These are phyloP conservation scores for Tribolium castaneum DNA, from an alignment of 1,140 invertebrate genomes.

Conservation along the genomic window DNA sequence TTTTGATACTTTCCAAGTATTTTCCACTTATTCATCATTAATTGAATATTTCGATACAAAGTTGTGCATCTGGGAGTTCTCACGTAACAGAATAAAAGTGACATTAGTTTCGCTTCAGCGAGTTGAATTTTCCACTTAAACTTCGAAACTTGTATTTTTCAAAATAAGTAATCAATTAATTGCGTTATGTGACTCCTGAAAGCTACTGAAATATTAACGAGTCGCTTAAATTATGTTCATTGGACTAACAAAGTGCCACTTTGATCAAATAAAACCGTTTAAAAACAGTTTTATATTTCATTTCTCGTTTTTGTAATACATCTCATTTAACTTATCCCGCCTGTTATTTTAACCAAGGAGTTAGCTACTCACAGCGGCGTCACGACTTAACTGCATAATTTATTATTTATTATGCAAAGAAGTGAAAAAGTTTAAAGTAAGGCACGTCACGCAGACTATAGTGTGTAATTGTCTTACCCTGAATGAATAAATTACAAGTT, in stretches of 20 bases:
- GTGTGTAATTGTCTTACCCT: slow-evolving; percentile 7
- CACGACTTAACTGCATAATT: slow-evolving; percentile 16
- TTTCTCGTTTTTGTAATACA: not conserved
- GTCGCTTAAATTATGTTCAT: not conserved
- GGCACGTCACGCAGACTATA: slow-evolving; percentile 19
- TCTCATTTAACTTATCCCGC: not conserved
- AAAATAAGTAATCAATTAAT: not conserved
- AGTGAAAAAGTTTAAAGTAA: not conserved
- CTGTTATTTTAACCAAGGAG: not conserved
- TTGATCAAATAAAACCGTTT: slow-evolving; percentile 10
- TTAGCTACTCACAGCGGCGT: slow-evolving; percentile 3
- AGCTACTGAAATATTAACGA: not conserved
- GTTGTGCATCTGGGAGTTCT: not conserved
- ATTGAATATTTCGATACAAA: not conserved
- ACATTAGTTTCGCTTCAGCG: not conserved
- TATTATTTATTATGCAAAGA: slow-evolving; percentile 7
- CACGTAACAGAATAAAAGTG: not conserved
- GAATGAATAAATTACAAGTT: slow-evolving; percentile 8
- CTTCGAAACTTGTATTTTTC: not conserved
- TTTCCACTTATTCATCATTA: too few relatives aligned
- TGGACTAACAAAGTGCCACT: not conserved
- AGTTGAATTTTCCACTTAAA: not conserved
- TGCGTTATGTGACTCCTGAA: not conserved
- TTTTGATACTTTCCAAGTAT: too few relatives aligned
- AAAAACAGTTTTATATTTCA: not conserved